Evolutionary conservation across 37 sponge, comb jelly and placozoan species (phyloP).

Genomic region (Halichondria panicea): DNA sequence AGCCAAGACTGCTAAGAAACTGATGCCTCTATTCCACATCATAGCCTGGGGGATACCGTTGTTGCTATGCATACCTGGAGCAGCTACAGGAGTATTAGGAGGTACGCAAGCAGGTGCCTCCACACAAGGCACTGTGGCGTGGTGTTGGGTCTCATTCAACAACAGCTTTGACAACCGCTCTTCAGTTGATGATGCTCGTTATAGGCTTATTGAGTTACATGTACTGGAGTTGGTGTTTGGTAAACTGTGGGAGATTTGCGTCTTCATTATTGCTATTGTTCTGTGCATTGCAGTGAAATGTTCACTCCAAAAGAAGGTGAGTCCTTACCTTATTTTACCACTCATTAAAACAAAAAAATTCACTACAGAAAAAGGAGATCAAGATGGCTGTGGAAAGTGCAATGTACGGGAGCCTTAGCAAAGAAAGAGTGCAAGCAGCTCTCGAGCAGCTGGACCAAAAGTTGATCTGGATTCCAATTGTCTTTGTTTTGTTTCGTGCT

Average conservation of each 20-base stretch:
- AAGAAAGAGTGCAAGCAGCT: conserved; percentile 9
- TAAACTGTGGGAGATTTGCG: conserved; percentile 67
- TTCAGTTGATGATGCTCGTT: not conserved
- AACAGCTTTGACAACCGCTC: not conserved
- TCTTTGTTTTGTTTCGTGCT: conserved; percentile 54
- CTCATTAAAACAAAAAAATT: not conserved
- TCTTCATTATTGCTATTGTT: conserved; percentile 21
- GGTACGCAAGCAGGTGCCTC: conserved; percentile 1
- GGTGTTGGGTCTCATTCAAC: conserved; percentile 50
- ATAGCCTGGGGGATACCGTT: conserved; percentile 59
- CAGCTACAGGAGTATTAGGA: conserved; percentile 11
- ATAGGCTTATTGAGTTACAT: not conserved
- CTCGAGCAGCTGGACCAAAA: conserved; percentile 38
- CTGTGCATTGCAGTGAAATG: conserved; percentile 32
- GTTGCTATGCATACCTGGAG: conserved; percentile 14
- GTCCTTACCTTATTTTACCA: not conserved
- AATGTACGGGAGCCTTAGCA: conserved; percentile 1
- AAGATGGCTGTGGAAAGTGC: not conserved
- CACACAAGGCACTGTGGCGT: too few species aligned
- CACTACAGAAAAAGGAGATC: too few species aligned
- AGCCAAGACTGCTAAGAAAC: conserved; percentile 10
- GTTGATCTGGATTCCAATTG: conserved; percentile 55
- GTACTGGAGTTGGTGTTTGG: conserved; percentile 31
- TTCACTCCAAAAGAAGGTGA: not conserved
- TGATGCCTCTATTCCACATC: conserved; percentile 45